Evolutionary conservation across 2,113 vertebrate genomes (phyloP).

Genomic region (Ascaphus truei): DNA sequence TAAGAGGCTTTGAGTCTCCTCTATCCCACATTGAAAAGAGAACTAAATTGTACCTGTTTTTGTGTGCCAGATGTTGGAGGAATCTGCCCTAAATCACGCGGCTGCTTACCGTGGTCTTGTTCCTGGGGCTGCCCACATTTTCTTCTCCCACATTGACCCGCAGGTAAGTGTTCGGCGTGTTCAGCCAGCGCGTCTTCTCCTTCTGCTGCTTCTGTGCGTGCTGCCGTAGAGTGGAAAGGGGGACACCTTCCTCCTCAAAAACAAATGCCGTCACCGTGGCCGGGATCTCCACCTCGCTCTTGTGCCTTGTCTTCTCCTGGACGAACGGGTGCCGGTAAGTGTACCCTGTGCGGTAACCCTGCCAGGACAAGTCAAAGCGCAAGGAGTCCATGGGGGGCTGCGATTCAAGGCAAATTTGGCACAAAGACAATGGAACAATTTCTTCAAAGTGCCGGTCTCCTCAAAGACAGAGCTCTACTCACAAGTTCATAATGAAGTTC

Average conservation of each 20-base stretch:
- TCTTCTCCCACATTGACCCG: constrained; percentile 81
- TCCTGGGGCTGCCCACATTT: constrained; percentile 62
- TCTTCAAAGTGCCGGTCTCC: too few relatives aligned
- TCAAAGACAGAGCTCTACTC: too few relatives aligned
- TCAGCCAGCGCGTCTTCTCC: constrained; percentile 95
- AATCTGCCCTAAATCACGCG: neutral
- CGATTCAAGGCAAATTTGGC: too few relatives aligned
- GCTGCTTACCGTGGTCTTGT: constrained; percentile 77
- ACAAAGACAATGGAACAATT: neutral
- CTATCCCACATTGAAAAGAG: too few relatives aligned
- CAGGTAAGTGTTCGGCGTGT: constrained; percentile 93
- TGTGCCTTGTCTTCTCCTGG: constrained; percentile 84
- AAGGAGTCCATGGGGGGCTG: too few relatives aligned
- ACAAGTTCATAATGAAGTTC: too few relatives aligned
- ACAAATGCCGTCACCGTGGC: constrained; percentile 84
- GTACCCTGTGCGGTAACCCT: constrained; percentile 94
- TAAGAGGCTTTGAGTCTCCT: too few relatives aligned
- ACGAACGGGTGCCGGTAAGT: constrained; percentile 90
- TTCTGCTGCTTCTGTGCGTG: constrained; percentile 90
- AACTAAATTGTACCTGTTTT: too few relatives aligned
- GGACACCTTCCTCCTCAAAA: constrained; percentile 76
- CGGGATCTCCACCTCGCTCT: constrained; percentile 89
- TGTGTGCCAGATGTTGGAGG: neutral
- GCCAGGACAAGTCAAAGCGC: neutral
- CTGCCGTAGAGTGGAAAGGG: constrained; percentile 65